Evolutionary conservation across 2,797 vertebrate genomes (phyloP), one percentile per base, ranked within the genome.

Genomic region (Distichodus sexfasciatus): DNA sequence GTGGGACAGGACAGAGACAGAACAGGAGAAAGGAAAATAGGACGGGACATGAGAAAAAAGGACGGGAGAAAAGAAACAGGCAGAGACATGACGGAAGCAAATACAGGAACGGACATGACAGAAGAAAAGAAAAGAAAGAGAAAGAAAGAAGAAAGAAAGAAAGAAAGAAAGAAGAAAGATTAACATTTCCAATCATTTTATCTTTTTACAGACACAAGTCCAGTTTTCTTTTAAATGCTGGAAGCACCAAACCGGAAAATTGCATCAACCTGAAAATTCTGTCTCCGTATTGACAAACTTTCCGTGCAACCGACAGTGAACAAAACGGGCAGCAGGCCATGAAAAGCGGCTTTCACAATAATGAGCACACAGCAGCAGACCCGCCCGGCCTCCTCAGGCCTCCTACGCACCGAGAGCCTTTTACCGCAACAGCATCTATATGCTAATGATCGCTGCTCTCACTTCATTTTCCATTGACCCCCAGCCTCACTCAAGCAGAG

Each of bases 391-490:
- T 36, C 43, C 17, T 15, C 12, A 23, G 50, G 24, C 60, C 19
- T 76, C 33, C n/a, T n/a, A n/a, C 64, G 72, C 73, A 64, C 65
- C 67, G 64, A 74, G 71, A 3, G 23, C 35, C 58, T 79, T 71
- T 65, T 75, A 74, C 76, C 75, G 79, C 68, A 82, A 50, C 81
- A 78, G 74, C 82, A 87, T 89, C 86, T 90, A 87, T 88, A 91
- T 90, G 87, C 83, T 87, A 90, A 90, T 90, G 81, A 84, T 83
- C 66, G 66, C 55, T 76, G 77, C 79, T 72, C 76, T 41, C 44
- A 78, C 80, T 81, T 86, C 84, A 86, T 87, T 86, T 87, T 84
- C 79, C 69, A 82, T 86, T 87, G 86, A 89, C 82, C 85, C 84
- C 63, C 81, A 82, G 54, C 48, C 26, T 51, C 3, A 28, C 70